Evolutionary conservation across 2,797 vertebrate genomes (phyloP), one percentile per base, ranked within the genome.

Genomic region (Anomalospiza imberbis): DNA sequence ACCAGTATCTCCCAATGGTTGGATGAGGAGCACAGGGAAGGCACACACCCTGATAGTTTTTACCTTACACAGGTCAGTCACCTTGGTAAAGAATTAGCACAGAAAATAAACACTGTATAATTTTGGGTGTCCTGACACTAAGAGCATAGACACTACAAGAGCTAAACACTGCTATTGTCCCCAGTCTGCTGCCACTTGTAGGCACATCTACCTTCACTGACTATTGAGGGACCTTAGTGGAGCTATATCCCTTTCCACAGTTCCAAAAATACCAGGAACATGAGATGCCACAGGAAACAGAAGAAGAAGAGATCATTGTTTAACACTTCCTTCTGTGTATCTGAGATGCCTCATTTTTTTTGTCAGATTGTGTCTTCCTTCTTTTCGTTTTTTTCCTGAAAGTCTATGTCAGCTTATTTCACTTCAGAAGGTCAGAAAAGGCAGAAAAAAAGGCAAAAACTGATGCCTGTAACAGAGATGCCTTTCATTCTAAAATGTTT

Each of bases 341-440:
- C 50, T 70, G 60, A 48, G 15, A 11, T 47, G 10, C 9, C 11
- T 66, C 12, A 17, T n/a, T 79, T 70, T 34, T 15, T 40, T 40
- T 48, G 22, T 38, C n/a, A 55, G 24, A 36, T 78, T 72, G 4
- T 31, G 36, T 36, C 25, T 66, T 71, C 36, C 48, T 75, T 88
- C 14, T 40, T 78, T 70, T 58, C 54, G 22, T 61, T 42, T 80
- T 71, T 91, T 63, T 19, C 16, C 9, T 78, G 51, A 40, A 79
- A 70, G 4, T 32, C 10, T 47, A 4, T 55, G 11, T 60, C 57
- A 29, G 17, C 19, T 76, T 44, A 77, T 78, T 91, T 54, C 20
- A 40, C 42, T 87, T 79, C 44, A 87, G 36, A 31, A 71, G n/a
- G n/a, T 50, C 50, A 94, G 20, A 93, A 31, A 86, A 89, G 20